Base-by-base conservation (phyloP, 2,888 invertebrate species). In the Nineta flava region DNA sequence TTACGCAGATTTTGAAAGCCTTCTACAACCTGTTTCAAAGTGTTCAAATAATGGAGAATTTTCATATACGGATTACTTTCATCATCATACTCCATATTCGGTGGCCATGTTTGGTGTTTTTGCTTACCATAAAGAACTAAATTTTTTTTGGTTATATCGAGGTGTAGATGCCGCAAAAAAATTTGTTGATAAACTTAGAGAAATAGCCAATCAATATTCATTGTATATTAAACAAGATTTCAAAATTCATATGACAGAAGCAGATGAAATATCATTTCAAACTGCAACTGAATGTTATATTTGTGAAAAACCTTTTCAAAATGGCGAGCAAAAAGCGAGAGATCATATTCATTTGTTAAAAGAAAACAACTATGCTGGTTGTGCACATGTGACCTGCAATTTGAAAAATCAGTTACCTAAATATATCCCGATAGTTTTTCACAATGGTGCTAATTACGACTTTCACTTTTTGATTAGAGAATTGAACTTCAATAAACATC, bases 341-440 rank as follows among this genome's bases (percentile, higher is more conserved):
- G 55, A 53, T n/a, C 46, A 48, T 4, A 52, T 55, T 50, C 56
- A 55, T 40, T 48, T 43, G 21, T 54, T 55, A 35, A 15, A 53
- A 9, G 52, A 52, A 12, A 53, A 53, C 12, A 50, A 47, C 17
- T 55, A 34, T 45, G 41, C 52, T 12, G 52, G 52, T 9, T 49
- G 50, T 9, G 50, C 53, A 4, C 56, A 56, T 47, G 38, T 49
- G 9, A 46, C 19, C 9, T 57, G 57, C 47, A 58, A 59, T 51
- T 13, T 60, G 5, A 54, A 55, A 45, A 58, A 51, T 49, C 42
- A 54, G 46, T 47, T 55, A 13, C 50, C 53, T 0, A 40, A 52
- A 10, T 46, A 50, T 15, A 52, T 60, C 13, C 58, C 58, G 2
- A 47, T 58, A 9, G 38, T 58, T 10, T 55, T 58, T 42, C 57